Evolutionary conservation across 2,113 vertebrate genomes (phyloP).

Genomic region (Phycodurus eques): DNA sequence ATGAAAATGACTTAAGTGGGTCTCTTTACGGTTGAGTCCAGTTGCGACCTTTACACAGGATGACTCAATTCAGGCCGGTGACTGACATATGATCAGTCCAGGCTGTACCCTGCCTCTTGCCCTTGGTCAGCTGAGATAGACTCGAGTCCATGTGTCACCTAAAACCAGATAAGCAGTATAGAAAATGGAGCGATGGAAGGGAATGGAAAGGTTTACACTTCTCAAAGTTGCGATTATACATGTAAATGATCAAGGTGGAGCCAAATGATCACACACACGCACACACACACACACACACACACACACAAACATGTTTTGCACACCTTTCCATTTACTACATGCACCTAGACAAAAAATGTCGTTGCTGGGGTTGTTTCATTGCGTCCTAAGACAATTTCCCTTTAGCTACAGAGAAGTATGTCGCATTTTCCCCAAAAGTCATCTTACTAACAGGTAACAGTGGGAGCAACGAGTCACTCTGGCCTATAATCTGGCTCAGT

Average conservation of each 20-base stretch:
- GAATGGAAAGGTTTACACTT: not conserved
- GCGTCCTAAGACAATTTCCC: conserved; percentile 20
- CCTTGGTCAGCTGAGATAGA: not conserved
- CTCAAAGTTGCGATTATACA: not conserved
- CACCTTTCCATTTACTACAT: conserved; percentile 13
- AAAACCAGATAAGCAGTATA: not conserved
- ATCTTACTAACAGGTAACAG: conserved; percentile 43
- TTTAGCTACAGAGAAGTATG: conserved; percentile 18
- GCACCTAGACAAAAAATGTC: not conserved
- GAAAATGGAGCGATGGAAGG: not conserved
- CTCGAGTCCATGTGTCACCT: not conserved
- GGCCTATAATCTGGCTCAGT: conserved; percentile 52
- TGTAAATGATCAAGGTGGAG: not conserved
- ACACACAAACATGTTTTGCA: not conserved
- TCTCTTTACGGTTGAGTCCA: too few relatives aligned
- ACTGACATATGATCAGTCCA: not conserved
- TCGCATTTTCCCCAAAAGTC: conserved; percentile 18
- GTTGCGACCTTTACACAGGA: not conserved
- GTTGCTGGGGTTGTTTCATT: not conserved
- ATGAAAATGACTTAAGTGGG: too few relatives aligned
- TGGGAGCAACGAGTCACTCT: conserved; percentile 25
- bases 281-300: not conserved
- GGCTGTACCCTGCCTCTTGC: not conserved
- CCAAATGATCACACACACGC: not conserved
- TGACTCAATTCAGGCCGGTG: not conserved